Evolutionary conservation across 2,888 invertebrate species (phyloP).

Genomic region (Agonopterix heracliana): DNA sequence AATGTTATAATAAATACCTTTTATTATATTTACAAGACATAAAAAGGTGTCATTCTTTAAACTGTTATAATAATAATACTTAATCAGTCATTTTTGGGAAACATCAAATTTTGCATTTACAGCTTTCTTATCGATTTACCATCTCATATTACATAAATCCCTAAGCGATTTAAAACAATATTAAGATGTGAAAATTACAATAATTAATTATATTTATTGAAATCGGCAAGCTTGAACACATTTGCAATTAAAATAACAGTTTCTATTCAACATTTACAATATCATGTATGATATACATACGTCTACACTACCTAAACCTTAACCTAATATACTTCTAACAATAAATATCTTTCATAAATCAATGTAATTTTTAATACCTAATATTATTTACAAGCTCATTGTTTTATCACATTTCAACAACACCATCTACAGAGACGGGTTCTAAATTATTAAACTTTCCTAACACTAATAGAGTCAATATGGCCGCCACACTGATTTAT

Average conservation of each 20-base stretch:
- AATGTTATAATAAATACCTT: constrained; percentile 39
- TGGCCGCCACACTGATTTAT: constrained; percentile 85
- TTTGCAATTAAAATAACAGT: constrained; percentile 56
- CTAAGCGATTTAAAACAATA: no score
- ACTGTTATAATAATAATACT: constrained; percentile 27
- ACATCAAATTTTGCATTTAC: constrained; percentile 17
- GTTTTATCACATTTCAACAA: constrained; percentile 69
- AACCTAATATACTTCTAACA: constrained; percentile 42
- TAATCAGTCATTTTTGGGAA: constrained; percentile 60
- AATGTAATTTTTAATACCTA: constrained; percentile 43
- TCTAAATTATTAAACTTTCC: constrained; percentile 27
- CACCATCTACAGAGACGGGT: constrained; percentile 35
- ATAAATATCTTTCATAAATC: constrained; percentile 57
- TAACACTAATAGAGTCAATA: constrained; percentile 71
- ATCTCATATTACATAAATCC: constrained; percentile 18
- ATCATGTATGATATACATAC: constrained; percentile 10
- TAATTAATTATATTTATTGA: constrained; percentile 25
- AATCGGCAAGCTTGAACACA: constrained; percentile 60
- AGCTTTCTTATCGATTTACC: constrained; percentile 18
- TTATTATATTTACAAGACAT: constrained; percentile 46
- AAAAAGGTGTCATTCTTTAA: constrained; percentile 24
- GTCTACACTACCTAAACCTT: constrained; percentile 10
- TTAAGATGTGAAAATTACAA: constrained; percentile 8
- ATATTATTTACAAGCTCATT: constrained; percentile 72
- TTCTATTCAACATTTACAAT: constrained; percentile 41